Percentiles rank a stretch among this genome's conserved stretches.
phyloP scores from a whole-genome alignment of 2,113 vertebrate species.

The Rhabdomys dilectus region DNA sequence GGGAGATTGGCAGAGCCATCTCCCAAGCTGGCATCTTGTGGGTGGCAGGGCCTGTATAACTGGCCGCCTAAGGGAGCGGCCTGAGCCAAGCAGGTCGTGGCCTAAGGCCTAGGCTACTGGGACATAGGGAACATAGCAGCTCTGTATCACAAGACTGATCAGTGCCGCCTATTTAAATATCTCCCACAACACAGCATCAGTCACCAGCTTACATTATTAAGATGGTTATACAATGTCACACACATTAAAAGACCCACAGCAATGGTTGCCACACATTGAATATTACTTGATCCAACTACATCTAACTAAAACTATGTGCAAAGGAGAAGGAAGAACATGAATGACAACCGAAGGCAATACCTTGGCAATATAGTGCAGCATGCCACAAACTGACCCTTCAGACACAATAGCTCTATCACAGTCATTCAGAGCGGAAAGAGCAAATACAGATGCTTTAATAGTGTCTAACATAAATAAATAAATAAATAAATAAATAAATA shows the following conservation, averaged over 20 bases:
- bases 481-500: not conserved
- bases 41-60: no score
- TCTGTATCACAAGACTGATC: no score
- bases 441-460: conserved; percentile 6
- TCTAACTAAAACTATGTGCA: not conserved
- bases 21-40: no score
- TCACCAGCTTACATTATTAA: not conserved
- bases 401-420: not conserved
- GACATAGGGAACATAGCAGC: no score
- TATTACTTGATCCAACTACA: not conserved
- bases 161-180: no score
- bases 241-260: not conserved
- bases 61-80: no score
- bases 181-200: not conserved
- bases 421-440: not conserved
- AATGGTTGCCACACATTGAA: not conserved
- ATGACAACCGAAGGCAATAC: not conserved
- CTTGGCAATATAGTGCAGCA: not conserved
- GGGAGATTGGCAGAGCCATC: no score
- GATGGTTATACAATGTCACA: not conserved
- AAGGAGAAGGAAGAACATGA: not conserved
- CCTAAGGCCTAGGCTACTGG: no score
- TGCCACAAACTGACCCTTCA: not conserved
- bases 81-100: no score
- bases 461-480: not conserved